Evolutionary conservation across 2,888 invertebrate species (phyloP).

Genomic region (Sarcophaga rosellei): DNA sequence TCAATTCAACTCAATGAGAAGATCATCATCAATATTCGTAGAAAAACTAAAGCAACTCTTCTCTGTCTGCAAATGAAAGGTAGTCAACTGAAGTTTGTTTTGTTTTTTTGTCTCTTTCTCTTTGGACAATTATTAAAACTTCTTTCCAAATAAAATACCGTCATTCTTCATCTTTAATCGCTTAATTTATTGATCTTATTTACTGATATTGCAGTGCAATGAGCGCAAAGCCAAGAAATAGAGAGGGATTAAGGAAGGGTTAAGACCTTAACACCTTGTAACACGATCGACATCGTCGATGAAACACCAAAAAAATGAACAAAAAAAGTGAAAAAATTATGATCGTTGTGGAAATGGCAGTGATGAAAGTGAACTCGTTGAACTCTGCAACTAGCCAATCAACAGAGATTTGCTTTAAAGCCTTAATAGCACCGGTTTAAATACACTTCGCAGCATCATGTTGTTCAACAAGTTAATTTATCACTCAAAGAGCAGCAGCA

Average conservation of each 20-base stretch:
- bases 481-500: constrained; percentile 7
- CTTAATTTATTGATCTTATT: constrained; percentile 57
- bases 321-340: background rate
- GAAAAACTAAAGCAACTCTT: constrained; percentile 15
- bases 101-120: background rate
- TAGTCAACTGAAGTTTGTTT: constrained; percentile 17
- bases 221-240: background rate
- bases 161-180: constrained; percentile 56
- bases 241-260: constrained; percentile 25
- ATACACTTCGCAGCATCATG: constrained; percentile 34
- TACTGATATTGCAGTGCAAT: constrained; percentile 28
- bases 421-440: background rate
- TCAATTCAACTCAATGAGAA: background rate
- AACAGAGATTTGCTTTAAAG: constrained; percentile 11
- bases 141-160: constrained; percentile 14
- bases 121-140: constrained; percentile 18
- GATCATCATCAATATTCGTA: background rate
- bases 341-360: background rate
- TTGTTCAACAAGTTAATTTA: constrained; percentile 61
- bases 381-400: constrained; percentile 21
- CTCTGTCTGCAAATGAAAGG: constrained; percentile 20
- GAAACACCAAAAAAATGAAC: constrained; percentile 8
- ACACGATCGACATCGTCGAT: constrained; percentile 43
- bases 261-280: constrained; percentile 60
- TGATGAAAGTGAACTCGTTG: constrained; percentile 21